Evolutionary conservation across 2,113 vertebrate genomes (phyloP), one percentile per base, ranked within the genome.

Genomic region (Bubalus kerabau): DNA sequence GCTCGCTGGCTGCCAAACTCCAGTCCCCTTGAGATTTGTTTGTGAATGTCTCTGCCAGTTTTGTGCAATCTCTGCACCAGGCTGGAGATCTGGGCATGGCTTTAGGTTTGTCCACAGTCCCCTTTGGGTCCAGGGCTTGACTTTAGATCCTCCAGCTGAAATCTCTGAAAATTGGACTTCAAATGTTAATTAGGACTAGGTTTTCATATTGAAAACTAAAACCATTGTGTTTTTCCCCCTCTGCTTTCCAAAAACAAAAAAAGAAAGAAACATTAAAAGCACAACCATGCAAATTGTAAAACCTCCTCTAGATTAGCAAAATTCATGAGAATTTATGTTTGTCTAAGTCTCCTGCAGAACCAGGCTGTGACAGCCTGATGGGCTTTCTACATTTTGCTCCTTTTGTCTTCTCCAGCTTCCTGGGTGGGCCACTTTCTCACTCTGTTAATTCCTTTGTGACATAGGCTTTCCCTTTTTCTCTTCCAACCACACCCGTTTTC

Each of bases 171-270:
- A 91, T 80, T 82, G 85, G 40, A 67, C 60, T 98, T 86, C 97
- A 93, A 97, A 82, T 78, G 93, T 80, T 98, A 93, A 98, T 97
- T 95, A 97, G 57, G 91, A 95, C 91, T 91, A 74, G 76, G 52
- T 94, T 97, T 98, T 98, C 88, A 83, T 93, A 96, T 89, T 93
- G 96, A 97, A 98, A 98, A 30, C 76, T 94, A 81, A 98, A 97
- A 97, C 94, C 98, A 97, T 95, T 96, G 94, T 95, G 43, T 60
- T 76, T 76, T 15, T 24, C 60, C 4, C 12, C 30, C 17, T 2
- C 40, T 85, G 84, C n/a, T 62, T 97, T 96, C 85, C 46, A 48
- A 90, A 97, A 97, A 83, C n/a, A 40, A 71, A 40, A 13, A 71
- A 71, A 71, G n/a, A 95, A 84, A 76, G 86, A 97, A 97, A 95